Conservation (phyloP, 1,140 invertebrate species). For the Achatina immaculata region DNA sequence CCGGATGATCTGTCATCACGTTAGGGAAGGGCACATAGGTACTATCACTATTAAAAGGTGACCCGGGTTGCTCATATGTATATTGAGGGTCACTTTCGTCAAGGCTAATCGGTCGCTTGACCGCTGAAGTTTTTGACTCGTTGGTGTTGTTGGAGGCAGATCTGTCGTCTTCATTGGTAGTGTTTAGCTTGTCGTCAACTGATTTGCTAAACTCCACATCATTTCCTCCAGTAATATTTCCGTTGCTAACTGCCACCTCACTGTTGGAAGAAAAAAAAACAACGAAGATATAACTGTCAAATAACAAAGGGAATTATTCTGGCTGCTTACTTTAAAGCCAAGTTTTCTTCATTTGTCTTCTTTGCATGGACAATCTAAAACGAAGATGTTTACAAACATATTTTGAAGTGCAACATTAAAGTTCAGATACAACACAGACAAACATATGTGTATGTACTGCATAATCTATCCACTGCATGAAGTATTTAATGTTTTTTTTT, state of each 20-base stretch:
- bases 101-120: conserved; percentile 25
- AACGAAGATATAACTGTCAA: not conserved
- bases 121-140: conserved; percentile 29
- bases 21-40: conserved; percentile 59
- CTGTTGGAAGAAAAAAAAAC: conserved; percentile 22
- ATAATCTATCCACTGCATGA: too few species aligned
- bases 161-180: conserved; percentile 39
- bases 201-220: conserved; percentile 33
- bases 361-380: too few species aligned
- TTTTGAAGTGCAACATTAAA: too few species aligned
- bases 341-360: too few species aligned
- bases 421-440: too few species aligned
- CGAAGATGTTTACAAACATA: too few species aligned
- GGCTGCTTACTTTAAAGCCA: too few species aligned
- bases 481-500: too few species aligned
- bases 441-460: too few species aligned
- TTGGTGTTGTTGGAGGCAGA: conserved; percentile 38
- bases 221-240: conserved; percentile 10
- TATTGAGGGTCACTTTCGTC: conserved; percentile 37
- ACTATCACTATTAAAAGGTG: conserved; percentile 44
- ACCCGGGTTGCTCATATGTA: conserved; percentile 40
- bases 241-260: conserved; percentile 20
- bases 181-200: conserved; percentile 40
- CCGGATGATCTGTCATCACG: conserved; percentile 50
- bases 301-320: not conserved